Conservation (phyloP, 2,113 vertebrate species). For the Vidua macroura region DNA sequence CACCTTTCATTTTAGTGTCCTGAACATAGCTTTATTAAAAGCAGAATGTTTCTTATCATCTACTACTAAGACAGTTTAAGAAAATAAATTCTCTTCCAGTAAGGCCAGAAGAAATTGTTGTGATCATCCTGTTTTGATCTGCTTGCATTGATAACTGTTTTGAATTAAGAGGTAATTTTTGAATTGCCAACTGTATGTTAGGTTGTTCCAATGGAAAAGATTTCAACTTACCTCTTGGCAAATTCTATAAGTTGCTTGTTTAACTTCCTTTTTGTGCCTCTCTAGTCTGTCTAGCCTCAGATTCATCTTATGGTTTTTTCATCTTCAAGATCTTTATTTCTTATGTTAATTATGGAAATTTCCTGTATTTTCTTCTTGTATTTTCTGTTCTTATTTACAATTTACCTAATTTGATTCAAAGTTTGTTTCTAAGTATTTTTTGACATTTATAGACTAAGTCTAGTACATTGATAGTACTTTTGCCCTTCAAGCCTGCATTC, state of each 20-base stretch:
- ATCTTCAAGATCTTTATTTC: not conserved
- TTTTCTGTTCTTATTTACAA: not conserved
- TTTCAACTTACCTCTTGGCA: not conserved
- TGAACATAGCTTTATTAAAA: not conserved
- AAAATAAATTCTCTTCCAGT: not conserved
- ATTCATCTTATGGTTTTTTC: not conserved
- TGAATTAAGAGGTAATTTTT: not conserved
- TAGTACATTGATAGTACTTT: not conserved
- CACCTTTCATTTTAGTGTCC: not conserved
- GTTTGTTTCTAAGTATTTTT: not conserved
- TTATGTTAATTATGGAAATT: not conserved
- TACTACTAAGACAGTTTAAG: not conserved
- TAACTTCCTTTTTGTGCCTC: not conserved
- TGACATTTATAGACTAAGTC: not conserved
- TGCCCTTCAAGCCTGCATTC: not conserved
- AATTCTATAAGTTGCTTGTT: not conserved
- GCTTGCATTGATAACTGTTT: not conserved
- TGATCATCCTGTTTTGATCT: not conserved
- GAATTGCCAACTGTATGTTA: not conserved
- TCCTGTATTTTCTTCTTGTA: not conserved
- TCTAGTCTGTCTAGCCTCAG: not conserved
- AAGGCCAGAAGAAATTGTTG: not conserved
- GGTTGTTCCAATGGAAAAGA: not conserved
- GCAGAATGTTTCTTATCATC: not conserved
- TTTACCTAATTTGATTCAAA: not conserved